These are phyloP conservation scores for Cataglyphis rosenhaueri DNA, from an alignment of 2,888 invertebrate species.

Conservation along the genomic window DNA sequence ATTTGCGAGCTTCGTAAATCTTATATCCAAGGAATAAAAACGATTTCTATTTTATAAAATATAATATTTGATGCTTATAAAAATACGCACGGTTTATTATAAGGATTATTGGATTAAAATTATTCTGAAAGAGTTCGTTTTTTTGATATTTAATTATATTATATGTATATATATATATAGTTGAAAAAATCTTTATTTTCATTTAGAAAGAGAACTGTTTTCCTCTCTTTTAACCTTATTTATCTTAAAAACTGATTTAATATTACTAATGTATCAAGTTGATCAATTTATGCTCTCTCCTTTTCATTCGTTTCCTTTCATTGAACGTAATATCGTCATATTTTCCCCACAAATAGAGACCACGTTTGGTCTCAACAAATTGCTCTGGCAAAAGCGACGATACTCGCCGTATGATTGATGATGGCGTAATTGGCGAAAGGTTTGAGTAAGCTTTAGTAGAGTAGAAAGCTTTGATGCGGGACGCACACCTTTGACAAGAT, in stretches of 20 bases:
- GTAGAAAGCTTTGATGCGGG: conserved; percentile 34
- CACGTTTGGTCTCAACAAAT: conserved; percentile 22
- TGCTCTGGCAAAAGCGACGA: neutral
- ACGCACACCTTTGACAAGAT: conserved; percentile 24
- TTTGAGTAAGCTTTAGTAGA: conserved; percentile 13
- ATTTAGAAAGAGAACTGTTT: neutral
- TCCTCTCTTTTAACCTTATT: neutral
- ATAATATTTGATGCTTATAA: neutral
- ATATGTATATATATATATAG: neutral
- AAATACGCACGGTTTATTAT: neutral
- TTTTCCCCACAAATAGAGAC: conserved; percentile 24
- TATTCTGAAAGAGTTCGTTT: neutral
- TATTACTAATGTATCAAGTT: neutral
- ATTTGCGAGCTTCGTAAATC: conserved; percentile 1
- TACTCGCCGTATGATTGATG: conserved; percentile 32
- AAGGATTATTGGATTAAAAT: neutral
- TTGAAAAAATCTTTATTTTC: neutral
- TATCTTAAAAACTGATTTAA: neutral
- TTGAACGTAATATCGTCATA: neutral
- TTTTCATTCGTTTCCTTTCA: neutral
- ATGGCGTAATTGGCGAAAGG: conserved; percentile 47
- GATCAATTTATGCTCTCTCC: neutral
- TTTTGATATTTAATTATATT: neutral
- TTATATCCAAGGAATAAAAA: neutral
- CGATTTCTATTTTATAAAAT: neutral